Conservation (phyloP, 2,888 invertebrate genomes). For the Acanthoscelides obtectus region DNA sequence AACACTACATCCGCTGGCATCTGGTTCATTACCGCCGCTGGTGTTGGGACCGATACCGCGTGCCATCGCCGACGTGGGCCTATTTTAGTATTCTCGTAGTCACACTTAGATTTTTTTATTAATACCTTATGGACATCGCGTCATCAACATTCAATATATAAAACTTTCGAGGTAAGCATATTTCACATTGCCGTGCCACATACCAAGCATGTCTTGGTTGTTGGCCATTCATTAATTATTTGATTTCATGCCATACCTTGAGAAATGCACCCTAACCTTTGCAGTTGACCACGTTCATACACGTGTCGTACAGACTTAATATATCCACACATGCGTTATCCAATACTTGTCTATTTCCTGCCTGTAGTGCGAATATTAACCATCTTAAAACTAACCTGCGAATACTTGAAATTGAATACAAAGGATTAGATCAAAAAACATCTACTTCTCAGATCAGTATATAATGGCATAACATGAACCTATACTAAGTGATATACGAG, state of each 20-base stretch:
- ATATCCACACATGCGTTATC: too few relatives aligned
- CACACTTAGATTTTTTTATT: not conserved
- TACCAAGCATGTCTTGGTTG: not conserved
- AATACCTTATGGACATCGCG: not conserved
- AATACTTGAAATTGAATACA: too few relatives aligned
- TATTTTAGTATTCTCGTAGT: not conserved
- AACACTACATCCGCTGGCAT: conserved; percentile 31
- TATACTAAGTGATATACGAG: too few relatives aligned
- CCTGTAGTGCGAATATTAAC: too few relatives aligned
- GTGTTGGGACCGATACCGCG: conserved; percentile 29
- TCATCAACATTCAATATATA: conserved; percentile 3
- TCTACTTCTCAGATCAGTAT: too few relatives aligned
- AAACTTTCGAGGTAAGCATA: not conserved
- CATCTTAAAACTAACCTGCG: too few relatives aligned
- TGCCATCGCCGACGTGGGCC: conserved; percentile 6
- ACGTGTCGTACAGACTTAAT: not conserved
- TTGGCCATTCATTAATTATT: not conserved
- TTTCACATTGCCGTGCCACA: not conserved
- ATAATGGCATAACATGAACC: too few relatives aligned
- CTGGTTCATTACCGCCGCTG: conserved; percentile 36
- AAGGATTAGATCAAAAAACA: too few relatives aligned
- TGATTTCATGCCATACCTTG: not conserved
- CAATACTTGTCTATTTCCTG: too few relatives aligned
- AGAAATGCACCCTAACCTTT: not conserved
- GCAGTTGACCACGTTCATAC: not conserved